Evolutionary conservation across 2,888 invertebrate genomes (phyloP), one percentile per base, ranked within the genome.

Genomic region (Phengaris alcon): DNA sequence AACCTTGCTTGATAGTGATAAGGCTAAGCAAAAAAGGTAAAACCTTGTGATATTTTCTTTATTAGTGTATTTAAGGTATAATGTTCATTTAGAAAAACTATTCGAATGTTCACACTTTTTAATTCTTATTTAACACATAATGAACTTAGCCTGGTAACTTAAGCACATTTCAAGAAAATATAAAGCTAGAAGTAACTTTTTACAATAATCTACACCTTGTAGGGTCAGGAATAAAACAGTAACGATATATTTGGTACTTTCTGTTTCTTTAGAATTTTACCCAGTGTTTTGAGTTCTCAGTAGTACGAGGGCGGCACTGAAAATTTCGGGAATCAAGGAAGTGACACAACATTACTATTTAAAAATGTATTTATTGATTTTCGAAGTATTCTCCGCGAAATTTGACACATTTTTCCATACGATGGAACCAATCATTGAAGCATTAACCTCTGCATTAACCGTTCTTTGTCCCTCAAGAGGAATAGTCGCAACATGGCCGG

Each of bases 1-100:
- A 10, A 9, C 22, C 22, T 9, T 22, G 22, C 59, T 22, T 59
- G 59, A 59, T 59, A 68, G 12, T 35, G 13, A 44, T 68, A 68
- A 68, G 68, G 46, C 7, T 68, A 68, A 68, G 68, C 69, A 69
- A 69, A 69, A 69, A 69, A 48, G 69, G 69, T 69, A n/a, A n/a
- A 68, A 68, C 69, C 69, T 69, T 69, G 69, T 69, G 69, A 69
- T 69, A 69, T 69, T 69, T 46, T 68, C 15, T 46, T 68, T 68
- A 68, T 68, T 46, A 13, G 44, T 13, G 46, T 44, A 68, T 35
- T 35, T 35, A 35, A 35, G 46, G 68, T 68, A n/a, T n/a, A 46
- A 3, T 69, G 48, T 1, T 69, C 6, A 48, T 6, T 59, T 69
- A 69, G 48, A 69, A 69, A 69, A 48, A 48, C 35, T 6, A 6